phyloP scores from a whole-genome alignment of 2,888 invertebrate species.

The Drosophila demipolita region DNA sequence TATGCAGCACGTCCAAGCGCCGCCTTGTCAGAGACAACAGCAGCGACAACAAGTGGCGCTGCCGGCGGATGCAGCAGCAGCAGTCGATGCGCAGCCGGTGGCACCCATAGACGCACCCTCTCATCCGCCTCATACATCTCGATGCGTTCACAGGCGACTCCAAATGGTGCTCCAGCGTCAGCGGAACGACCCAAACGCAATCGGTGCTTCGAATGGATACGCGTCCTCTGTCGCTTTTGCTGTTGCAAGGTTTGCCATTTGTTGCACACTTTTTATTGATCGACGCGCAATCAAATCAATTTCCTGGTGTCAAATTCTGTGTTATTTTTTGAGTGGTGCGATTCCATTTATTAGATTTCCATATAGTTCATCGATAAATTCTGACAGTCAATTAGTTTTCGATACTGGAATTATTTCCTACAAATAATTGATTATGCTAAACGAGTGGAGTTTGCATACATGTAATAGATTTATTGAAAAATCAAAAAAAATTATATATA shows the following conservation, averaged over 20 bases:
- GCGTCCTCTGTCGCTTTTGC: slow-evolving; percentile 59
- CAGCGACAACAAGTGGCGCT: slow-evolving; percentile 1
- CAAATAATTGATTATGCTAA: not conserved
- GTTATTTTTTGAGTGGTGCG: not conserved
- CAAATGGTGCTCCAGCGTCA: slow-evolving; percentile 28
- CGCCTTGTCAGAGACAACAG: slow-evolving; percentile 65
- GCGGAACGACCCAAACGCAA: slow-evolving; percentile 74
- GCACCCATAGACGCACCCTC: slow-evolving; percentile 71
- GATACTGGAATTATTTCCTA: not conserved
- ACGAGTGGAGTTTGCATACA: not conserved
- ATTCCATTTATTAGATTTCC: not conserved
- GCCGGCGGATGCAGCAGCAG: slow-evolving; percentile 8
- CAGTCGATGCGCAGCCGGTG: slow-evolving; percentile 32
- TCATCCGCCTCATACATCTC: slow-evolving; percentile 80
- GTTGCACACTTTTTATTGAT: slow-evolving; percentile 13
- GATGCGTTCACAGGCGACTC: slow-evolving; percentile 62
- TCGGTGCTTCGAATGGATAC: slow-evolving; percentile 75
- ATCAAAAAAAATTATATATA: not conserved
- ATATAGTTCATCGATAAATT: not conserved
- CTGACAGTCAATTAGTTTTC: not conserved
- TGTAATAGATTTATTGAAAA: not conserved
- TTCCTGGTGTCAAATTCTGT: not conserved
- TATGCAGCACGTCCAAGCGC: slow-evolving; percentile 68
- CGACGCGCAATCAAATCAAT: slow-evolving; percentile 25
- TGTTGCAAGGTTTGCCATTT: slow-evolving; percentile 70